Percentiles rank a stretch among this genome's conserved stretches.
phyloP scores from a whole-genome alignment of 2,888 invertebrate genomes.

The Heteromurus nitidus region DNA sequence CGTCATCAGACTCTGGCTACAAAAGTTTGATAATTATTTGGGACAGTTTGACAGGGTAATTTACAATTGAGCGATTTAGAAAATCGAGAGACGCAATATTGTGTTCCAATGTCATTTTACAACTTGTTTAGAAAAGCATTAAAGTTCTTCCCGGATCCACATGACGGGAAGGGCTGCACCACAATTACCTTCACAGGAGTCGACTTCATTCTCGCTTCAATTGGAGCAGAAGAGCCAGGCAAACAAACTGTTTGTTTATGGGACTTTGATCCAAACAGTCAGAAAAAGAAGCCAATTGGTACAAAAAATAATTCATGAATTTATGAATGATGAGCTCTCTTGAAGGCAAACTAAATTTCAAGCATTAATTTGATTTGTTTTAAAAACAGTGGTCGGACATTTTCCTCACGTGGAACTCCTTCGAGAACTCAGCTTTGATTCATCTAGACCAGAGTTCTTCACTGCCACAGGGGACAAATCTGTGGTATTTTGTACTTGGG shows the following conservation, averaged over 20 bases:
- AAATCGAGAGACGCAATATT: not conserved
- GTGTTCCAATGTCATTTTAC: conserved; percentile 1
- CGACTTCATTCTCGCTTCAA: conserved; percentile 57
- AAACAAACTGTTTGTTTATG: conserved; percentile 64
- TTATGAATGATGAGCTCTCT: too few species aligned
- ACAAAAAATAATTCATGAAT: too few species aligned
- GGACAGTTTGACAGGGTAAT: conserved; percentile 65
- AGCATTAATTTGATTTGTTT: not conserved
- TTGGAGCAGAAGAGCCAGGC: conserved; percentile 60
- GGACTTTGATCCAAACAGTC: conserved; percentile 42
- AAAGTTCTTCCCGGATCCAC: conserved; percentile 57
- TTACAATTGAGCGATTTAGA: not conserved
- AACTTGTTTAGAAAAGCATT: conserved; percentile 45
- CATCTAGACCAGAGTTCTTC: conserved; percentile 63
- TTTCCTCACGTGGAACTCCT: conserved; percentile 61
- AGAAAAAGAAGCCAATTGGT: conserved; percentile 58
- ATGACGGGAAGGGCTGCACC: conserved; percentile 52
- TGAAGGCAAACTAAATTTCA: conserved; percentile 14
- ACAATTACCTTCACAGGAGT: conserved; percentile 56
- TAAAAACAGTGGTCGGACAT: conserved; percentile 31
- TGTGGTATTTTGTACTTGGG: conserved; percentile 71
- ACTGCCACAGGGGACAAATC: conserved; percentile 67
- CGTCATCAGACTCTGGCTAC: conserved; percentile 69
- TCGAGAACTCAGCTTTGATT: conserved; percentile 63
- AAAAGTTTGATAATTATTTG: conserved; percentile 70